Base-by-base conservation (phyloP, 2,797 vertebrate genomes). In the Argyrosomus regius region DNA sequence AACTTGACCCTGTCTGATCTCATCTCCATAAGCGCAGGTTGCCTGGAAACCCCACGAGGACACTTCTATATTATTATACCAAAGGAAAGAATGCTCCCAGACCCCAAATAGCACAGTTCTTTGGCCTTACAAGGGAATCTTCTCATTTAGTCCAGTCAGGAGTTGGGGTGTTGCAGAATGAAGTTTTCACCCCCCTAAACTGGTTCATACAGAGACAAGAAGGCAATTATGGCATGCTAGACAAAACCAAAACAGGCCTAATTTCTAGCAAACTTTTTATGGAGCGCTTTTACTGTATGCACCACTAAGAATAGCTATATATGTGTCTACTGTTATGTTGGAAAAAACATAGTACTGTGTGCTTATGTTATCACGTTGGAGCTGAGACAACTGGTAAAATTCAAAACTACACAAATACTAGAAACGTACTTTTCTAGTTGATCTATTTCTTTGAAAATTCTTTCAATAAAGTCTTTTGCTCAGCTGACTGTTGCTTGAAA, bases 41-140 rank as follows among this genome's bases (percentile, higher is more conserved):
- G 79, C 80, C 70, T 85, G 45, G 84, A 83, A 85, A 91, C 85
- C 62, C 64, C 31, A 63, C 5, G 57, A 79, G 75, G 72, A 31
- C 50, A 77, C 79, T 67, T 89, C 67, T 72, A 84, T 82, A 80
- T 86, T 82, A 79, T 78, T 75, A 82, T 87, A 45, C 79, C 76
- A 86, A 59, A 87, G 83, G 85, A 89, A 81, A 79, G 70, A 91
- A 89, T 78, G 74, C 64, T 72, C 28, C 53, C 56, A 53, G 87
- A 84, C 90, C n/a, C n/a, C 16, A 72, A 87, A 92, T 76, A 83
- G n/a, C 20, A 53, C 18, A n/a, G 35, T 63, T 87, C 86, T 39
- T 70, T 84, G 77, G 54, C 90, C 90, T 77, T 92, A 93, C 62
- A 92, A 83, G 90, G 88, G 45, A 72, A 80, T 82, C 57, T 79